Conservation (phyloP, 2,797 vertebrate species). For the Sciurus carolinensis region DNA sequence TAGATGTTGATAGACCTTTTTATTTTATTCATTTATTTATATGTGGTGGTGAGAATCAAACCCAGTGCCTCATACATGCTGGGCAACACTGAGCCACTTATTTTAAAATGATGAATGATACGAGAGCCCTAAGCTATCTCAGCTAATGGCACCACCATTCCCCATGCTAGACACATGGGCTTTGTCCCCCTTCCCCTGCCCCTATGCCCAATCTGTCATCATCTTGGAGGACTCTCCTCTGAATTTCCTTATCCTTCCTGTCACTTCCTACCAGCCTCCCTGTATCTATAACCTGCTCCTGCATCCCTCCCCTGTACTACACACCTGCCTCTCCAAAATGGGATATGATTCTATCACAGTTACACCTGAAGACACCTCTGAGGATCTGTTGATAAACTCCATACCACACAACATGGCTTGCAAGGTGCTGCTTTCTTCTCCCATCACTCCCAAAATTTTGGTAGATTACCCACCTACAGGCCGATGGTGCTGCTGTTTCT, state of each 20-base stretch:
- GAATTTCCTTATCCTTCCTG: background rate
- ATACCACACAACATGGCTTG: background rate
- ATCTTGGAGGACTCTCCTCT: background rate
- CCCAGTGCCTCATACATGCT: too few relatives aligned
- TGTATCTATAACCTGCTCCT: background rate
- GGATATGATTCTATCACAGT: background rate
- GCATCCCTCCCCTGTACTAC: background rate
- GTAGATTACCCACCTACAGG: fast-evolving
- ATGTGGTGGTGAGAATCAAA: too few relatives aligned
- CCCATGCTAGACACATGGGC: background rate
- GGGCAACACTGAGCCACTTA: background rate
- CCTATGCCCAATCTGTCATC: background rate
- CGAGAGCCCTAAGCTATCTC: background rate
- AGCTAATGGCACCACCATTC: background rate
- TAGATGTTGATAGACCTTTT: too few relatives aligned
- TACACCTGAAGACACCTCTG: background rate
- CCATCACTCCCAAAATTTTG: background rate
- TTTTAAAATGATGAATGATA: background rate
- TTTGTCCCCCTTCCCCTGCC: too few relatives aligned
- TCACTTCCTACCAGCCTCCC: background rate
- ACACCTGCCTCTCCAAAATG: background rate
- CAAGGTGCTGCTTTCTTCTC: background rate
- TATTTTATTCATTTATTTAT: too few relatives aligned
- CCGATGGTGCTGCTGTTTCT: background rate
- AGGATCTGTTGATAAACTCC: background rate